Percentiles rank a stretch among this genome's conserved stretches.
These are phyloP conservation scores for Pedionomus torquatus DNA, from an alignment of 2,113 vertebrate species.

Conservation along the genomic window DNA sequence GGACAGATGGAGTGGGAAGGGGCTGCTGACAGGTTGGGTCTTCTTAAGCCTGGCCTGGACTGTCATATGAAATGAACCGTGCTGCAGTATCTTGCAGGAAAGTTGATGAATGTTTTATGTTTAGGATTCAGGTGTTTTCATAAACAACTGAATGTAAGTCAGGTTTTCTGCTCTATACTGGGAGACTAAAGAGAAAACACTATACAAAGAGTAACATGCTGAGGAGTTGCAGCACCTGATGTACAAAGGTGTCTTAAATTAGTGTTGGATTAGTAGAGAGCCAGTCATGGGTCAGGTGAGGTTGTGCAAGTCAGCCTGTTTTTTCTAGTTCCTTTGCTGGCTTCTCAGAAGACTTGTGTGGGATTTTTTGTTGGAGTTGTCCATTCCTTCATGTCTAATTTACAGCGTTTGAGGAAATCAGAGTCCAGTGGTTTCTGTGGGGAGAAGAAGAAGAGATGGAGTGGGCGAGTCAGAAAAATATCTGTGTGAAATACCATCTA, in stretches of 20 bases:
- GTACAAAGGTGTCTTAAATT: not conserved
- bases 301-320: not conserved
- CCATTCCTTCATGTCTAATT: conserved; percentile 12
- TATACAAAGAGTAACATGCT: not conserved
- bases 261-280: not conserved
- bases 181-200: not conserved
- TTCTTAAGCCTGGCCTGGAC: not conserved
- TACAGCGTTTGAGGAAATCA: not conserved
- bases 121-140: not conserved
- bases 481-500: not conserved
- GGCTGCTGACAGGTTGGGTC: not conserved
- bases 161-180: not conserved
- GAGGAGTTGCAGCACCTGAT: conserved; percentile 25
- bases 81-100: not conserved
- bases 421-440: conserved; percentile 2
- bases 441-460: not conserved
- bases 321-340: not conserved
- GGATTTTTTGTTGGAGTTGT: not conserved
- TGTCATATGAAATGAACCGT: not conserved
- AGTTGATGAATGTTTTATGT: not conserved
- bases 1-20: not conserved
- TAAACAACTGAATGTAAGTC: not conserved
- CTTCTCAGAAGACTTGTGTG: not conserved
- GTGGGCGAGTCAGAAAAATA: not conserved
- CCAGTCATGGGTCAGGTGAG: not conserved